Percentiles rank a stretch among this genome's conserved stretches.
These are phyloP conservation scores for Thaumetopoea pityocampa DNA, from an alignment of 1,140 invertebrate species.

Conservation along the genomic window DNA sequence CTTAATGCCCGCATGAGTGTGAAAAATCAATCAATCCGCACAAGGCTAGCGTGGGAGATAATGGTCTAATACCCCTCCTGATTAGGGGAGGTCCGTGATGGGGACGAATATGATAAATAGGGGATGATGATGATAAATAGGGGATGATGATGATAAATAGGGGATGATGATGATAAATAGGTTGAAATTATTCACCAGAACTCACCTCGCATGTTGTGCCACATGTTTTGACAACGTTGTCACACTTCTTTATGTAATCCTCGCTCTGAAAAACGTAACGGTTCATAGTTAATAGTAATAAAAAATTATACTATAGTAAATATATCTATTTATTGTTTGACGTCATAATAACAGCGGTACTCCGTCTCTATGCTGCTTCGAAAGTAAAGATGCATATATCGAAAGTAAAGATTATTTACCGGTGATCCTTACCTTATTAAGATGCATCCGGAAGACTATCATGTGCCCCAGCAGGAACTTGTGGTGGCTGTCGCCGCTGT, in stretches of 20 bases:
- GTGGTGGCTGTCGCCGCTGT: constrained; percentile 54
- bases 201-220: constrained; percentile 53
- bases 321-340: too few relatives aligned
- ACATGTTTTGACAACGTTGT: constrained; percentile 35
- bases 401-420: not conserved
- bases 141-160: not conserved
- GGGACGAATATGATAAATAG: too few relatives aligned
- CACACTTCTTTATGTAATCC: constrained; percentile 49
- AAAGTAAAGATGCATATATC: not conserved
- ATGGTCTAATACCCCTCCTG: too few relatives aligned
- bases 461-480: constrained; percentile 58
- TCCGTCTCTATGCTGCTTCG: too few relatives aligned
- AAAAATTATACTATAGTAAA: too few relatives aligned
- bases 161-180: not conserved
- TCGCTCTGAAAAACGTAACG: constrained; percentile 46
- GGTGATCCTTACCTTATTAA: constrained; percentile 47
- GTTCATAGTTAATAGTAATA: not conserved
- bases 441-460: constrained; percentile 59
- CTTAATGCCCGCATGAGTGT: too few relatives aligned
- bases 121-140: not conserved
- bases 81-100: too few relatives aligned
- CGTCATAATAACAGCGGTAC: too few relatives aligned
- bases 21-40: too few relatives aligned
- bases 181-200: constrained; percentile 1
- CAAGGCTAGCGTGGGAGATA: too few relatives aligned